Evolutionary conservation across 1,140 invertebrate genomes (phyloP).

Genomic region (Apis florea): DNA sequence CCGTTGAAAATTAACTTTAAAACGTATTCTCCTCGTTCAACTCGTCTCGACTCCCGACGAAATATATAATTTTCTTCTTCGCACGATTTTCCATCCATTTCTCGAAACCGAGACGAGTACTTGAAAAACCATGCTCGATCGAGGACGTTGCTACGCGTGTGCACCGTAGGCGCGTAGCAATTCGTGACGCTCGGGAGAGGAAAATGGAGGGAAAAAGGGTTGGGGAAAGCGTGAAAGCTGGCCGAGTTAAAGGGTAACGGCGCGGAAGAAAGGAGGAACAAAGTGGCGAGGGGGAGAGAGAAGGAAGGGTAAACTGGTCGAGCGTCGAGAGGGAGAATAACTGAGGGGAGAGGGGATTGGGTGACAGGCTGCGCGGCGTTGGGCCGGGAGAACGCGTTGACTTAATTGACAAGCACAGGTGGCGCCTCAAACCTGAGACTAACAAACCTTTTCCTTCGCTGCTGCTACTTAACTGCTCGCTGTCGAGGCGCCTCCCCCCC

Average conservation of each 20-base stretch:
- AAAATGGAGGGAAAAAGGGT: not conserved
- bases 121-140: too few species aligned
- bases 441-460: constrained; percentile 58
- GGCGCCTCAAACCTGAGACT: constrained; percentile 74
- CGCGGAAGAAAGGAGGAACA: constrained; percentile 6
- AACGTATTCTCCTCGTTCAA: too few species aligned
- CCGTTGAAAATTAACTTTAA: not conserved
- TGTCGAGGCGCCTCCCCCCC: constrained; percentile 17
- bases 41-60: too few species aligned
- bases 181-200: too few species aligned
- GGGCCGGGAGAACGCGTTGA: constrained; percentile 73
- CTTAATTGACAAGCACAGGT: constrained; percentile 77
- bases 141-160: constrained; percentile 46
- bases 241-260: constrained; percentile 25
- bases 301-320: constrained; percentile 28
- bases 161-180: not conserved
- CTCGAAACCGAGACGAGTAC: too few species aligned
- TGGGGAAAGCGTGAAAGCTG: not conserved
- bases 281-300: too few species aligned
- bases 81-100: too few species aligned
- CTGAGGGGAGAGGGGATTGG: constrained; percentile 44
- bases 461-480: constrained; percentile 66
- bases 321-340: constrained; percentile 58
- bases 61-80: too few species aligned
- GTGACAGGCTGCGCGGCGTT: constrained; percentile 53